These are phyloP conservation scores for Manis pentadactyla DNA, from an alignment of 2,797 vertebrate species.

Conservation along the genomic window DNA sequence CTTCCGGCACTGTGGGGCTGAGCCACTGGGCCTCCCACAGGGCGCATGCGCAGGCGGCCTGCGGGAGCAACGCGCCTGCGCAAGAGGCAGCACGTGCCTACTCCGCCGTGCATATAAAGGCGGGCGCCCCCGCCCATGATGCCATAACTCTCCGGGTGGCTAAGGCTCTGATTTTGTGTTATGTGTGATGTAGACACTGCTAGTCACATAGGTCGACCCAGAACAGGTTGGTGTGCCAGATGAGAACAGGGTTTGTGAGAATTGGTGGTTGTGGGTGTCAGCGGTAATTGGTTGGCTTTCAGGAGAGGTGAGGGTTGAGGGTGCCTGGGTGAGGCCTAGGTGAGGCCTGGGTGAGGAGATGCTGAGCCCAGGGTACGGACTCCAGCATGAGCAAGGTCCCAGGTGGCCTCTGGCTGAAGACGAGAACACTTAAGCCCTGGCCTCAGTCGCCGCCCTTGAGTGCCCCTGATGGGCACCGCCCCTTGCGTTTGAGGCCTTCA, in stretches of 20 bases:
- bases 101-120: fast-evolving
- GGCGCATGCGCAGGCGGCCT: no score
- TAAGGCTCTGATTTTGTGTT: fast-evolving
- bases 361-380: background rate
- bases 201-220: background rate
- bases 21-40: no score
- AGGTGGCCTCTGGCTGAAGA: background rate
- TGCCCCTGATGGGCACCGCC: background rate
- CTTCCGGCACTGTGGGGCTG: no score
- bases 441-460: background rate
- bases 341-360: background rate
- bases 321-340: background rate
- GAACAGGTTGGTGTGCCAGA: background rate
- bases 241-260: background rate
- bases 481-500: fast-evolving
- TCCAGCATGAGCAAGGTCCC: background rate
- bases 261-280: no score
- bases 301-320: fast-evolving
- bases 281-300: background rate
- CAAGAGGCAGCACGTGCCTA: background rate
- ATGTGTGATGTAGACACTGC: no score
- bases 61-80: background rate
- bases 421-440: background rate
- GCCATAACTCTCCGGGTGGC: fast-evolving
- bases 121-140: fast-evolving